Base-by-base conservation (phyloP, 1,140 invertebrate species). In the Mamestra configurata region DNA sequence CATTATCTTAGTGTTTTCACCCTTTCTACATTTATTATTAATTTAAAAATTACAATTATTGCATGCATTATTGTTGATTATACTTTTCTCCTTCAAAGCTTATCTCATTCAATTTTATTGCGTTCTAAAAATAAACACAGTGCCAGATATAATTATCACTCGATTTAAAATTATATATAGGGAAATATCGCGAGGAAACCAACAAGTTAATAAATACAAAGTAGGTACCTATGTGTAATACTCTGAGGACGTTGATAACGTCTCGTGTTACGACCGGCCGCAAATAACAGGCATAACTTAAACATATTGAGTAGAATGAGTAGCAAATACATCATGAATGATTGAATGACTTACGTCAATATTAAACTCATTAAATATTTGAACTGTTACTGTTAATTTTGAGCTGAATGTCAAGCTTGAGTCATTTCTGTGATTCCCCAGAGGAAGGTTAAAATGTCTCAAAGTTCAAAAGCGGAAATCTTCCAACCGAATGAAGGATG, bases 191-290 rank as follows among this genome's bases (percentile, higher is more conserved):
- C 20, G 22, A 20, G 40, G 64, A 43, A 68, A 68, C 22, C 7
- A 22, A 40, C 64, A 43, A 22, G 27, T 43, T 40, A 68, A 68
- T 66, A 66, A 66, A 66, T 66, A 66, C 35, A n/a, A 35, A 61
- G 27, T 61, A 0, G 0, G 55, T 59, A 59, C n/a, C n/a, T 51
- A 22, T 53, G 20, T 53, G 20, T 22, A 3, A 53, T 22, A 35
- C 13, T 59, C 31, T 64, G 59, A 64, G 59, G 59, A 64, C 59
- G 15, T 35, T n/a, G 57, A 31, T 61, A 61, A 31, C 57, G 57
- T 61, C 57, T 61, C 57, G 11, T 61, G 15, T 61, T 61, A 35
- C 35, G 35, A 20, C 35, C n/a, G 35, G 35, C 35, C 59, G 40
- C 31, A 59, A 64, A 64, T 64, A 64, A 43, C 61, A n/a, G 15